phyloP scores from a whole-genome alignment of 2,888 invertebrate genomes.

The Mechanitis mazaeus region DNA sequence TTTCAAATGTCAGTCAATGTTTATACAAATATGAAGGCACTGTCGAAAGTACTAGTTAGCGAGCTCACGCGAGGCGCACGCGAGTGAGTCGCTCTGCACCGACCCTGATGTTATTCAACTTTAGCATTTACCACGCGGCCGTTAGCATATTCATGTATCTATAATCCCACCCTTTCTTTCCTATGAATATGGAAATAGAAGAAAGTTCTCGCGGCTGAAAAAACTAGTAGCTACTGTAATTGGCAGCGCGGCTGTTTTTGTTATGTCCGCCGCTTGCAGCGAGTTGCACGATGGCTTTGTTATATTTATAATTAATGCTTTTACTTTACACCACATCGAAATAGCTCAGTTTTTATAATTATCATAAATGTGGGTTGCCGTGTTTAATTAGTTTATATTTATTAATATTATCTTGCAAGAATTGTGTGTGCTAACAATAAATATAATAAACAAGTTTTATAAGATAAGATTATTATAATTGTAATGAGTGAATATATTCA shows the following conservation, averaged over 20 bases:
- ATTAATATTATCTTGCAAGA: not conserved
- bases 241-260: slow-evolving; percentile 57
- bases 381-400: slow-evolving; percentile 5
- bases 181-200: slow-evolving; percentile 70
- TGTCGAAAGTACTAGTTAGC: slow-evolving; percentile 20
- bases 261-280: slow-evolving; percentile 16
- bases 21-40: not conserved
- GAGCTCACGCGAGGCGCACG: slow-evolving; percentile 13
- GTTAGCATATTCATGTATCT: slow-evolving; percentile 66
- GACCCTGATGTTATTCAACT: slow-evolving; percentile 63
- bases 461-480: too few relatives aligned
- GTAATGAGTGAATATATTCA: too few relatives aligned
- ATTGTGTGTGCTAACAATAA: too few relatives aligned
- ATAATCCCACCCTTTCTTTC: slow-evolving; percentile 74
- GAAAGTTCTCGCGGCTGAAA: slow-evolving; percentile 71
- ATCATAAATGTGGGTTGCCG: not conserved
- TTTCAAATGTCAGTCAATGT: too few relatives aligned
- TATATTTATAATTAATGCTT: not conserved
- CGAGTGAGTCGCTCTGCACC: slow-evolving; percentile 5
- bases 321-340: not conserved
- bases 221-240: slow-evolving; percentile 67
- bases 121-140: slow-evolving; percentile 64
- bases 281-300: slow-evolving; percentile 1
- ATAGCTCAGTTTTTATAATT: not conserved
- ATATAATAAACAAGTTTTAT: too few relatives aligned